These are phyloP conservation scores for Bicyclus anynana DNA, from an alignment of 1,140 invertebrate species.

Conservation along the genomic window DNA sequence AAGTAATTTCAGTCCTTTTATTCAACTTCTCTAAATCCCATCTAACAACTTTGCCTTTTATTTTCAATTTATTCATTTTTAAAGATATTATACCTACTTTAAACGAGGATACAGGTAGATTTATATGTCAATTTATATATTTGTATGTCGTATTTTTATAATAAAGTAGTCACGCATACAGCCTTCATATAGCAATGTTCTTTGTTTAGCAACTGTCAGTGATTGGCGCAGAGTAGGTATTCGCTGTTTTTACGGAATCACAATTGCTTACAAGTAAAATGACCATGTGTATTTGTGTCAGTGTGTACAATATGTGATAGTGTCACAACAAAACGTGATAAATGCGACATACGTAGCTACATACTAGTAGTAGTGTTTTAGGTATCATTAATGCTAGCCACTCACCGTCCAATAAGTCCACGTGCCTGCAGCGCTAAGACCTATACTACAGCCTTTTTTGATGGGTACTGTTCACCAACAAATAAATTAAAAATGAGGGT, in stretches of 20 bases:
- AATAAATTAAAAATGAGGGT: too few species aligned
- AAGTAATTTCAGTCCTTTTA: too few species aligned
- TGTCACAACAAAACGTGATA: conserved; percentile 5
- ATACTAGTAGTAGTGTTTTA: not conserved
- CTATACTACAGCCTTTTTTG: too few species aligned
- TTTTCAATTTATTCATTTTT: too few species aligned
- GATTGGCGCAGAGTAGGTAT: not conserved
- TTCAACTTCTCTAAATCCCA: too few species aligned
- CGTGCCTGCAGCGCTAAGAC: too few species aligned
- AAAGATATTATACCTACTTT: too few species aligned
- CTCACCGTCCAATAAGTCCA: too few species aligned
- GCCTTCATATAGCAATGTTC: not conserved
- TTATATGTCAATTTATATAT: not conserved
- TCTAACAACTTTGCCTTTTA: too few species aligned
- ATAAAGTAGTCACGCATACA: not conserved
- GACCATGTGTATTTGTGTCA: conserved; percentile 11
- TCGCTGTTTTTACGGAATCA: not conserved
- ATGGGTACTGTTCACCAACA: too few species aligned
- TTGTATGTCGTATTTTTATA: not conserved
- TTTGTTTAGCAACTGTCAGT: not conserved
- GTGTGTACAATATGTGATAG: conserved; percentile 1
- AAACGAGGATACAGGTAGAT: too few species aligned
- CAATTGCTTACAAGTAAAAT: conserved; percentile 8
- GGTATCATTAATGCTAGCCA: too few species aligned
- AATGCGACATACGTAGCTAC: not conserved